Evolutionary conservation across 2,888 invertebrate species (phyloP).

Genomic region (Agrochola litura): DNA sequence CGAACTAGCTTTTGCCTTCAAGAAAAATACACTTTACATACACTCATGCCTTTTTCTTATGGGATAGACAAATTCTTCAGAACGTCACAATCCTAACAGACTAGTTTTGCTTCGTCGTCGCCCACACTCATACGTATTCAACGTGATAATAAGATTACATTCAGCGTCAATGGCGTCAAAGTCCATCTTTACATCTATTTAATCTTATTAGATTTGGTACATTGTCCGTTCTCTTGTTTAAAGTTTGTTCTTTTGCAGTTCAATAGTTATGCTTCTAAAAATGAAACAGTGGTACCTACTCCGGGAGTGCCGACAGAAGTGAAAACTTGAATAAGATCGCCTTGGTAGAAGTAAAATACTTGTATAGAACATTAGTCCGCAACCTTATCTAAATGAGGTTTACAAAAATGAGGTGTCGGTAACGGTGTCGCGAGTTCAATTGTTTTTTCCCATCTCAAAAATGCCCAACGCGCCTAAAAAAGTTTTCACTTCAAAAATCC

Average conservation of each 20-base stretch:
- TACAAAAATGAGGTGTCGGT: no score
- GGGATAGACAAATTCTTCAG: not conserved
- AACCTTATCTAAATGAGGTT: no score
- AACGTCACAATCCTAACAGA: not conserved
- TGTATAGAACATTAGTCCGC: no score
- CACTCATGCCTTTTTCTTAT: not conserved
- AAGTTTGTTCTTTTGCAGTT: not conserved
- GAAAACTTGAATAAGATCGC: no score
- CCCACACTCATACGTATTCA: not conserved
- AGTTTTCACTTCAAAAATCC: no score
- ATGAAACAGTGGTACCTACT: no score
- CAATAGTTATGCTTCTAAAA: not conserved
- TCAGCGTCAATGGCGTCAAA: constrained; percentile 1
- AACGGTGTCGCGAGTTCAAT: no score
- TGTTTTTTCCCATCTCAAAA: no score
- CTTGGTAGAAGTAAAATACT: no score
- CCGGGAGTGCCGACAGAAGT: no score
- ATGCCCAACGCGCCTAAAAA: no score
- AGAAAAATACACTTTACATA: not conserved
- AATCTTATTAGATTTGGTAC: not conserved
- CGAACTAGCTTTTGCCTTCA: no score
- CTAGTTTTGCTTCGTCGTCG: not conserved
- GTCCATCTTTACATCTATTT: constrained; percentile 12
- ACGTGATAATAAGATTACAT: constrained; percentile 1
- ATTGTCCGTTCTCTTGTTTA: not conserved